Conservation (phyloP, 2,113 vertebrate genomes). For the Aix galericulata region DNA sequence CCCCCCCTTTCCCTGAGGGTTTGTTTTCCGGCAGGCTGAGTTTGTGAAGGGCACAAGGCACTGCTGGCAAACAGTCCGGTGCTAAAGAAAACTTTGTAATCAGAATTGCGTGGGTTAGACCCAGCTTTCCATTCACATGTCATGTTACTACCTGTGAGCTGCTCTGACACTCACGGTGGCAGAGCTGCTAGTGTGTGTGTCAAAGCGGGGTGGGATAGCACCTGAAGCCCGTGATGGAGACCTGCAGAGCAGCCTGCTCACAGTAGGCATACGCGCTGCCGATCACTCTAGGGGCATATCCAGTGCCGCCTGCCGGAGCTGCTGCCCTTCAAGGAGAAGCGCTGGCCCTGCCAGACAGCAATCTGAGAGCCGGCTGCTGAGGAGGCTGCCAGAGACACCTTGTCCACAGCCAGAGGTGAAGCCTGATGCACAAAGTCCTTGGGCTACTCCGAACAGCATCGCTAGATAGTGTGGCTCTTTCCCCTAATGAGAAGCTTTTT, state of each 20-base stretch:
- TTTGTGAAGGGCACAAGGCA: conserved; percentile 49
- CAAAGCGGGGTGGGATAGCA: not conserved
- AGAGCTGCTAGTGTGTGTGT: not conserved
- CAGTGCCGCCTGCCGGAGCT: conserved; percentile 4
- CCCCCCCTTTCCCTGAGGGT: not conserved
- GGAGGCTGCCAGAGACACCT: conserved; percentile 34
- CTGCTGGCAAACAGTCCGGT: conserved; percentile 29
- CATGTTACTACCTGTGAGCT: not conserved
- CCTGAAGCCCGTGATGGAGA: not conserved
- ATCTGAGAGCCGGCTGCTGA: conserved; percentile 1
- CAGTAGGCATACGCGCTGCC: not conserved
- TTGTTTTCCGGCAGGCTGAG: conserved; percentile 56
- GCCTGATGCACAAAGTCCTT: conserved; percentile 35
- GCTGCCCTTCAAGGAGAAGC: conserved; percentile 4
- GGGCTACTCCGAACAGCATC: not conserved
- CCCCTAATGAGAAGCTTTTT: not conserved
- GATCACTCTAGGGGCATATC: conserved; percentile 15
- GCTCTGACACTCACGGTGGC: not conserved
- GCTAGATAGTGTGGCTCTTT: not conserved
- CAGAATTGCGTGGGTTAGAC: not conserved
- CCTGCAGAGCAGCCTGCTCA: not conserved
- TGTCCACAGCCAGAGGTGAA: conserved; percentile 59
- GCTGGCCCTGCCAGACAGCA: conserved; percentile 25
- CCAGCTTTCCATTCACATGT: not conserved
- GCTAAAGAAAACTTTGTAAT: conserved; percentile 22